These are phyloP conservation scores for Sesamia inferens DNA, from an alignment of 2,888 invertebrate species.

Conservation along the genomic window DNA sequence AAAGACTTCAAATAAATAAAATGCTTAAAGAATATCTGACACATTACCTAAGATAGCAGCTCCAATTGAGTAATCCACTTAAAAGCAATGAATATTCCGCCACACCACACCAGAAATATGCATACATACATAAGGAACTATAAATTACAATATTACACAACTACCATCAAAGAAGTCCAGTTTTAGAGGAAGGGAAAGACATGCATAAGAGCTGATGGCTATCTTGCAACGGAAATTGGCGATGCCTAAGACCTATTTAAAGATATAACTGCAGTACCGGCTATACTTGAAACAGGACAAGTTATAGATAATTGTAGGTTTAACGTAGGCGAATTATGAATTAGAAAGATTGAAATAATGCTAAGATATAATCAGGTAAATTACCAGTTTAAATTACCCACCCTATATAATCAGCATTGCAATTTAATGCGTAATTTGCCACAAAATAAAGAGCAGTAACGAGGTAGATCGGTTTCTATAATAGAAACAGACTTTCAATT, in stretches of 20 bases:
- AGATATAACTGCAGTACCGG: constrained; percentile 50
- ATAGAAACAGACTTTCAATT: constrained; percentile 39
- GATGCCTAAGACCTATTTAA: constrained; percentile 61
- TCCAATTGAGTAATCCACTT: constrained; percentile 16
- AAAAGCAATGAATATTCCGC: constrained; percentile 32
- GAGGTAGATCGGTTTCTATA: constrained; percentile 30
- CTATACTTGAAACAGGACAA: constrained; percentile 18
- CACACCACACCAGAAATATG: constrained; percentile 44
- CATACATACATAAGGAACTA: constrained; percentile 44
- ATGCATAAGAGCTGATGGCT: constrained; percentile 66
- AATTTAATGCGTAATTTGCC: constrained; percentile 38
- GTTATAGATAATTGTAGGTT: constrained; percentile 27
- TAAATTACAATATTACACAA: constrained; percentile 69
- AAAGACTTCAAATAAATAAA: not conserved
- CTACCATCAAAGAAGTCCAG: constrained; percentile 64
- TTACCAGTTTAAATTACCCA: constrained; percentile 30
- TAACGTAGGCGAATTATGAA: constrained; percentile 41
- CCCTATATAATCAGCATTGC: constrained; percentile 34
- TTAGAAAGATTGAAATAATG: constrained; percentile 40
- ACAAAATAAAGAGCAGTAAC: constrained; percentile 29
- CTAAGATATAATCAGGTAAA: constrained; percentile 31
- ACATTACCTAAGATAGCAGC: constrained; percentile 1
- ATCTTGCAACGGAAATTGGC: constrained; percentile 70
- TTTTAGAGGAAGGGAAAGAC: constrained; percentile 69
- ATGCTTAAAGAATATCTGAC: not conserved